Conservation (phyloP, 2,113 vertebrate genomes). For the Notothenia rossii region DNA sequence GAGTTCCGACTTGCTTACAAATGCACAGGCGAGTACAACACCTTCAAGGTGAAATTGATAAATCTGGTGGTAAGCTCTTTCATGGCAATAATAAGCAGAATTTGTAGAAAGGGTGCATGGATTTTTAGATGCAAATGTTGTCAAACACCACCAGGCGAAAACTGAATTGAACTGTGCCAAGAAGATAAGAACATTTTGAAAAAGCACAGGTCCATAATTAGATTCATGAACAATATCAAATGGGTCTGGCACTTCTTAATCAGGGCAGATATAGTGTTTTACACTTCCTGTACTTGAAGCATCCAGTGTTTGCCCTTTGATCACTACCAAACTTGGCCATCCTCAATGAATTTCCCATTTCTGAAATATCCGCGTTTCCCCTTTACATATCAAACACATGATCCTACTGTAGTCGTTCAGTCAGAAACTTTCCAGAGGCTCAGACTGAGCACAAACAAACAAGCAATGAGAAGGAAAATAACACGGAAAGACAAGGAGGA, state of each 20-base stretch:
- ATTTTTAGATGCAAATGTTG: conserved; percentile 76
- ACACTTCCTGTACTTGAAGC: conserved; percentile 41
- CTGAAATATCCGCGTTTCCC: conserved; percentile 39
- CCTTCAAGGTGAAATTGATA: conserved; percentile 84
- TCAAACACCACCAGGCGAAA: conserved; percentile 68
- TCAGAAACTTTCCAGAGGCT: conserved; percentile 80
- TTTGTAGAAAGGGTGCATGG: conserved; percentile 70
- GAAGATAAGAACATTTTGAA: conserved; percentile 72
- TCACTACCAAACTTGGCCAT: conserved; percentile 56
- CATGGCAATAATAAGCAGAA: conserved; percentile 73
- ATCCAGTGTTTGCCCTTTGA: conserved; percentile 61
- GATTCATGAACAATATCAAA: conserved; percentile 70
- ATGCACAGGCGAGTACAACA: conserved; percentile 77
- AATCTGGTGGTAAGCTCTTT: conserved; percentile 77
- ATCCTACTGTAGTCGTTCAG: conserved; percentile 69
- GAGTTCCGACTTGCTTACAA: conserved; percentile 80
- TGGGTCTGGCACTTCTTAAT: conserved; percentile 58
- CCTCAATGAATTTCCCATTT: conserved; percentile 62
- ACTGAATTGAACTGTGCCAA: conserved; percentile 72
- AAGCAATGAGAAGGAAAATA: conserved; percentile 66
- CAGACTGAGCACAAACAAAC: conserved; percentile 81
- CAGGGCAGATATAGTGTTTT: conserved; percentile 61
- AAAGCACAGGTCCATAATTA: conserved; percentile 64
- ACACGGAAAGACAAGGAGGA: conserved; percentile 68
- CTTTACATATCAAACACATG: conserved; percentile 72